Conservation (phyloP, 1,140 invertebrate species). For the Thalassaphorura encarpata region DNA sequence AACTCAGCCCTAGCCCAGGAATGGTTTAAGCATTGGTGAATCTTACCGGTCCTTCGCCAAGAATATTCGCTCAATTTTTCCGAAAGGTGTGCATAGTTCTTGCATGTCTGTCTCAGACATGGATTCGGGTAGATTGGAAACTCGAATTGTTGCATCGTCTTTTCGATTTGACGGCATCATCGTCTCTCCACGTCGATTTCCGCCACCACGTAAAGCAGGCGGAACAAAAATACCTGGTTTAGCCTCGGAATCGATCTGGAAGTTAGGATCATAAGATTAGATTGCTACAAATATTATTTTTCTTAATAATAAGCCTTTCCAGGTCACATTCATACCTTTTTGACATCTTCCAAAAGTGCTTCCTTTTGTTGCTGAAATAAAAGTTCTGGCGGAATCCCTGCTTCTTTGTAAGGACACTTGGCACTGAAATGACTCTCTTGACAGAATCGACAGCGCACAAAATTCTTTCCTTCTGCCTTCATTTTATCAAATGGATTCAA, state of each 20-base stretch:
- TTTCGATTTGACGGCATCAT: slow-evolving; percentile 52
- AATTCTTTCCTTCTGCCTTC: slow-evolving; percentile 57
- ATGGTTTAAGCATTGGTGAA: not conserved
- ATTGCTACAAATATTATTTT: not conserved
- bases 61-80: slow-evolving; percentile 74
- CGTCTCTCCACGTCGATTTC: slow-evolving; percentile 56
- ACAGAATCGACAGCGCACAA: slow-evolving; percentile 89
- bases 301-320: slow-evolving; percentile 28
- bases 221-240: slow-evolving; percentile 55
- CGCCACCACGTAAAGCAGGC: slow-evolving; percentile 68
- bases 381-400: slow-evolving; percentile 43
- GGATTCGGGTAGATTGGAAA: slow-evolving; percentile 95
- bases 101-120: slow-evolving; percentile 90
- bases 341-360: slow-evolving; percentile 34
- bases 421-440: slow-evolving; percentile 95
- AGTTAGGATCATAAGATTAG: slow-evolving; percentile 4
- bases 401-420: slow-evolving; percentile 94
- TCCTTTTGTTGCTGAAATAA: slow-evolving; percentile 36
- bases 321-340: slow-evolving; percentile 22
- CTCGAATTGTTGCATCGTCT: slow-evolving; percentile 82
- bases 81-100: slow-evolving; percentile 86
- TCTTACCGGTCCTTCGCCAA: slow-evolving; percentile 67
- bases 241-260: slow-evolving; percentile 20
- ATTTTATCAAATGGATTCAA: slow-evolving; percentile 71
- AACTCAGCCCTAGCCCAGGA: not conserved